Conservation (phyloP, 2,888 invertebrate genomes). For the Agonopterix arenella region DNA sequence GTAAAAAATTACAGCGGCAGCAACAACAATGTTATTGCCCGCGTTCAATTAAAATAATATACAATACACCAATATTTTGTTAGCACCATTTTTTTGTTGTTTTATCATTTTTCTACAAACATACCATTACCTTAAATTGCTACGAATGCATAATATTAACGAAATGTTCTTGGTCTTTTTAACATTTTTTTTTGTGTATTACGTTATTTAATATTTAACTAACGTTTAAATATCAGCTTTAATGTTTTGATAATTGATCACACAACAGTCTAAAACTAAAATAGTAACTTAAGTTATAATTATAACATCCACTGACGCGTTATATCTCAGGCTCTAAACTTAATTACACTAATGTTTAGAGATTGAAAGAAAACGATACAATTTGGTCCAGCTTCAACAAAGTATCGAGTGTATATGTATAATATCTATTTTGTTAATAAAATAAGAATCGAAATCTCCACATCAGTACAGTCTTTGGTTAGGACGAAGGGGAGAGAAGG, state of each 20-base stretch:
- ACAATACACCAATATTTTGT: constrained; percentile 67
- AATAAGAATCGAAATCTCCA: constrained; percentile 45
- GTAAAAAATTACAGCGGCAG: constrained; percentile 66
- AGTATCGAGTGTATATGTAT: constrained; percentile 11
- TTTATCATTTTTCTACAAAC: constrained; percentile 57
- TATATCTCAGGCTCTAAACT: constrained; percentile 21
- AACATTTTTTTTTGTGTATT: constrained; percentile 30
- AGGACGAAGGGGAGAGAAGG: constrained; percentile 69
- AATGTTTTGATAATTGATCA: constrained; percentile 43
- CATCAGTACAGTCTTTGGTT: constrained; percentile 71
- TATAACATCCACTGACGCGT: constrained; percentile 34
- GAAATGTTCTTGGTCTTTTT: constrained; percentile 56
- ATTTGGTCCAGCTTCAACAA: constrained; percentile 70
- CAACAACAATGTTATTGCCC: constrained; percentile 56
- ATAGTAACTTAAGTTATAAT: constrained; percentile 20
- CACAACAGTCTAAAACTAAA: constrained; percentile 46
- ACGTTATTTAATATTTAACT: constrained; percentile 32
- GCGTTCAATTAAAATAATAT: constrained; percentile 51
- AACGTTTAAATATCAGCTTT: constrained; percentile 34
- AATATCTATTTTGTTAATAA: constrained; percentile 36
- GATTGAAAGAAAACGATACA: constrained; percentile 31
- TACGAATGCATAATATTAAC: constrained; percentile 57
- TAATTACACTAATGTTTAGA: constrained; percentile 12
- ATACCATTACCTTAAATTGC: constrained; percentile 63
- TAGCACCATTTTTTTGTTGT: constrained; percentile 69